Base-by-base conservation (phyloP, 2,113 vertebrate genomes). In the Phrynocephalus versicolor region DNA sequence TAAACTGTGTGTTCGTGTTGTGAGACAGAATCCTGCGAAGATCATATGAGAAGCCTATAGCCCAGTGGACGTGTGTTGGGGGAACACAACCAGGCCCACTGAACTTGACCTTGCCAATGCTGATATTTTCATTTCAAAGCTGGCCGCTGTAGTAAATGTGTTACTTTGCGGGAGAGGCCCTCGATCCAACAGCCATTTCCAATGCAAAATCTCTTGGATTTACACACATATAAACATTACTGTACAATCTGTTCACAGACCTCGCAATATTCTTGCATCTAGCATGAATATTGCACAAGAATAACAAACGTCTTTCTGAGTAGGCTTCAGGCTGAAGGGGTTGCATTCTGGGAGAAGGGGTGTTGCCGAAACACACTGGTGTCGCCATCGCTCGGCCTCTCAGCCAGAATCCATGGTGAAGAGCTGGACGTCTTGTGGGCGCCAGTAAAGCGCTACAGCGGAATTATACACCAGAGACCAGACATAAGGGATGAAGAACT, bases 391-490 rank as follows among this genome's bases (percentile, higher is more conserved):
- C 13, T 33, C 25, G 0, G 41, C 58, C 39, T 91, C 33, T 99
- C 96, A 99, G 92, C 97, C 97, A 0, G 98, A 98, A 94, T 99
- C 98, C 98, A 99, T 98, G 1, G 98, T 97, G 94, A 99, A 99
- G 84, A 99, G 97, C 96, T 99, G 97, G 85, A 99, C 97, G 94
- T 97, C 96, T 12, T 97, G 97, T 0, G 98, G 97, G 94, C 95
- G 97, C 99, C 98, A 99, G 93, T 98, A 96, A n/a, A 99, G 96
- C 39, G 98, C 98, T 0, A 97, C 97, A 0, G 96, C 98, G 0
- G 98, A 97, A 94, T 97, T 98, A 95, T 98, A 99, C 70, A 99
- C 98, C 91, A 99, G 95, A 2, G 99, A 99, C 98, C 98, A 99
- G 57, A 98, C 97, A 0, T 99, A 99, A 0, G 99, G 99, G 94